phyloP scores from a whole-genome alignment of 2,797 vertebrate species.

The Spondyliosoma cantharus region DNA sequence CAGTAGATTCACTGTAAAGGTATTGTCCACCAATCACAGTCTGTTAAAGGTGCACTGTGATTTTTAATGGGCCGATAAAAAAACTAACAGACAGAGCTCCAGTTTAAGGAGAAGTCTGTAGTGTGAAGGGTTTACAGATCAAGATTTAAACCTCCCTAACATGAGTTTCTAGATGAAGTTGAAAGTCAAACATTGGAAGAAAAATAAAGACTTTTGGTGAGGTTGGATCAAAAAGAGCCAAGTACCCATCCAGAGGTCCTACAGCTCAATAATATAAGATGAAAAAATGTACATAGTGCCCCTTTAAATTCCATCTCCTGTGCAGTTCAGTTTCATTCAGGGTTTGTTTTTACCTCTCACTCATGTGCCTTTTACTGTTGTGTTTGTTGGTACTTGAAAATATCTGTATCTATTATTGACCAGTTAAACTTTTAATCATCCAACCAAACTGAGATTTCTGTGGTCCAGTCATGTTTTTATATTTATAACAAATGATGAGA shows the following conservation, averaged over 20 bases:
- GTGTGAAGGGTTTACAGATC: too few species aligned
- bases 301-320: neutral
- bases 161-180: too few species aligned
- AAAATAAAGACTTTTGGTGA: too few species aligned
- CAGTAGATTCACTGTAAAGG: neutral
- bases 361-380: slow-evolving; percentile 70
- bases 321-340: slow-evolving; percentile 29
- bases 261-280: too few species aligned
- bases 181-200: too few species aligned
- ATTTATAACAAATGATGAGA: neutral
- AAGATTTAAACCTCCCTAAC: too few species aligned
- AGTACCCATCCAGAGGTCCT: too few species aligned
- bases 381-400: slow-evolving; percentile 26
- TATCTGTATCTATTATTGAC: neutral
- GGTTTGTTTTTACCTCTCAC: slow-evolving; percentile 49
- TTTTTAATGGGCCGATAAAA: too few species aligned
- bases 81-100: too few species aligned
- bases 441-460: neutral
- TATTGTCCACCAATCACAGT: neutral
- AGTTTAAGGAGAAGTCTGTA: too few species aligned
- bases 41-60: neutral
- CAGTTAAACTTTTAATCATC: neutral
- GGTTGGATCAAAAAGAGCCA: too few species aligned
- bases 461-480: neutral
- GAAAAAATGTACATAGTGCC: too few species aligned